A percentile compares a stretch with the other conserved stretches of the same genome.
phyloP scores from a whole-genome alignment of 1,140 invertebrate species.

The Acromyrmex echinatior region DNA sequence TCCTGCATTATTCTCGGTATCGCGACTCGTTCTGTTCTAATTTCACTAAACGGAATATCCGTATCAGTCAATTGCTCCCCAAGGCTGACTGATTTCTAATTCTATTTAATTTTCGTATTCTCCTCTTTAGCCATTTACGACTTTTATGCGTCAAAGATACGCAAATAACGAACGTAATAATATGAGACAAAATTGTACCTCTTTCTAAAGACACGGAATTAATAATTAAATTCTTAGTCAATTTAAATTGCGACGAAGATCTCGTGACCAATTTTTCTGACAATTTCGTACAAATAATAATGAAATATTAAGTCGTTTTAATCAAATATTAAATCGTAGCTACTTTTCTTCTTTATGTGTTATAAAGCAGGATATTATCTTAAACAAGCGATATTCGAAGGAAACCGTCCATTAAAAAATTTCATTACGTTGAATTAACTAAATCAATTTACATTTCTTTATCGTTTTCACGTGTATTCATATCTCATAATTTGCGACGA shows the following conservation, averaged over 20 bases:
- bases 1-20: constrained; percentile 19
- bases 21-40: neutral
- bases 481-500: neutral
- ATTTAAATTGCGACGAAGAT: neutral
- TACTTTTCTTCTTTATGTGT: neutral
- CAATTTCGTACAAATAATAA: neutral
- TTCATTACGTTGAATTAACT: neutral
- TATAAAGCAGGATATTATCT: neutral
- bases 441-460: neutral
- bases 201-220: neutral
- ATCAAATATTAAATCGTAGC: neutral
- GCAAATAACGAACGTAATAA: neutral
- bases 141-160: neutral
- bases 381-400: neutral
- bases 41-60: constrained; percentile 14
- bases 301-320: neutral
- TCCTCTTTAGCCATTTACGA: neutral
- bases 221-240: neutral
- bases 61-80: neutral
- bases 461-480: neutral
- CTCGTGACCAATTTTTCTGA: neutral
- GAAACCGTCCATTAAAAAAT: neutral
- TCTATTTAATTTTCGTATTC: neutral
- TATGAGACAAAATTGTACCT: neutral
- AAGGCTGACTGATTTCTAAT: constrained; percentile 21